Conservation (phyloP, 2,797 vertebrate genomes). For the Ctenopoma kingsleyae region DNA sequence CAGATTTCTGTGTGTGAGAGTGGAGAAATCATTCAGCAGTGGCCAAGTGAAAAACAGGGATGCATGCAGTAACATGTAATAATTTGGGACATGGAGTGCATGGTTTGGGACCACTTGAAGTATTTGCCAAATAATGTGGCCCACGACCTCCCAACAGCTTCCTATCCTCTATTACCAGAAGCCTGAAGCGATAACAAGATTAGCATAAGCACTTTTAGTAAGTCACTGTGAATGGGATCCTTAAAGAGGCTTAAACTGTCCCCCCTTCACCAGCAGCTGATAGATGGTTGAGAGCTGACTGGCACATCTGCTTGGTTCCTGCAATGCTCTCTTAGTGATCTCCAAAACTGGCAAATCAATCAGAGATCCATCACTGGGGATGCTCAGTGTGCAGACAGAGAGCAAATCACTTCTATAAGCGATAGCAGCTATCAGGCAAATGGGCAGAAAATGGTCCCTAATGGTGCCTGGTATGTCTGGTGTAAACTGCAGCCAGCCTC, state of each 20-base stretch:
- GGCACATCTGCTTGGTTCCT: constrained; percentile 56
- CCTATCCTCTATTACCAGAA: constrained; percentile 65
- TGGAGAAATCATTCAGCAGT: constrained; percentile 33
- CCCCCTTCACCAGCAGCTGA: constrained; percentile 59
- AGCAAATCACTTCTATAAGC: constrained; percentile 72
- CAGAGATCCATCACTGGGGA: constrained; percentile 69
- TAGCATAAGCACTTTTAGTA: constrained; percentile 75
- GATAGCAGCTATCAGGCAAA: constrained; percentile 79
- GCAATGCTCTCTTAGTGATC: constrained; percentile 53
- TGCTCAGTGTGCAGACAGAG: constrained; percentile 41
- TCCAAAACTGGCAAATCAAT: constrained; percentile 60
- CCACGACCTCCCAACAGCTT: constrained; percentile 47
- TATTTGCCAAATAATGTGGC: constrained; percentile 41
- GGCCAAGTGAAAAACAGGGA: constrained; percentile 14
- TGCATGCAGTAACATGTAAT: constrained; percentile 12
- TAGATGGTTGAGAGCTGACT: constrained; percentile 64
- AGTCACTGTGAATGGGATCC: constrained; percentile 75
- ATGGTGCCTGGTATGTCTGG: constrained; percentile 73
- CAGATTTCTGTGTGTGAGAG: constrained; percentile 22
- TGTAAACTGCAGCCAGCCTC: constrained; percentile 69
- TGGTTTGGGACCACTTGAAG: constrained; percentile 10
- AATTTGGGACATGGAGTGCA: constrained; percentile 11
- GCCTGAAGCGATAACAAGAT: constrained; percentile 78
- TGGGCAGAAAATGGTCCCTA: constrained; percentile 78
- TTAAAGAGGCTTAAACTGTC: constrained; percentile 72